Percentiles rank a stretch among this genome's conserved stretches.
phyloP scores from a whole-genome alignment of 2,797 vertebrate species.

The Hemitrygon akajei region DNA sequence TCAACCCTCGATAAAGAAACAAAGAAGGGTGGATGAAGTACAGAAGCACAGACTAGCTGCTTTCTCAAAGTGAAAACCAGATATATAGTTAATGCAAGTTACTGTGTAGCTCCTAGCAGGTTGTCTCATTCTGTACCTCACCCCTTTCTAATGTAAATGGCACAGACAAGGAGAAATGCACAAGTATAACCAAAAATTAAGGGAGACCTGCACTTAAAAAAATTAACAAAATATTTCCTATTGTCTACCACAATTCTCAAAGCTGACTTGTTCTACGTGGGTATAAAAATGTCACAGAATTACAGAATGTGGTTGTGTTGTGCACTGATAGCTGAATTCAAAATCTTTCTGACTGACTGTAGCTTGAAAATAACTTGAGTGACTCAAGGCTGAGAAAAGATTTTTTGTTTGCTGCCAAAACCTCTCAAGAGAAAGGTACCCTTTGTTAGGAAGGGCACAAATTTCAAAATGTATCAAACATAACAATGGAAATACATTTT shows the following conservation, averaged over 20 bases:
- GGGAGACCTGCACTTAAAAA: neutral
- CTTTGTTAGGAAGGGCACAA: neutral
- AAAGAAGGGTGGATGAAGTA: neutral
- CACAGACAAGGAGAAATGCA: neutral
- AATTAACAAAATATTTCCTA: neutral
- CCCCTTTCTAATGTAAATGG: neutral
- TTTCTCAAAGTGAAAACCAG: neutral
- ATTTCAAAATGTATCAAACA: neutral
- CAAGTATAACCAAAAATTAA: neutral
- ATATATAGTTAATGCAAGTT: neutral
- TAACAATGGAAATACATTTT: neutral
- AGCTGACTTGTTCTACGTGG: neutral
- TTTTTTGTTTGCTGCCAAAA: neutral
- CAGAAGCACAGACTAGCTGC: neutral
- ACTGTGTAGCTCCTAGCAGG: neutral
- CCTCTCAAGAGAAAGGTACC: neutral
- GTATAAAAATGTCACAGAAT: neutral
- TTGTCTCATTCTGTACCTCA: neutral
- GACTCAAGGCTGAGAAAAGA: neutral
- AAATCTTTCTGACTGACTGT: neutral
- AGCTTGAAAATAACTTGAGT: neutral
- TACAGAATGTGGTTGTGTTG: neutral
- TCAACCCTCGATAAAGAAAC: neutral
- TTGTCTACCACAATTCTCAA: neutral
- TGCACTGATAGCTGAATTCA: neutral